Percentiles rank a stretch among this genome's conserved stretches.
phyloP scores from a whole-genome alignment of 2,113 vertebrate species.

The Larimichthys polyactis region DNA sequence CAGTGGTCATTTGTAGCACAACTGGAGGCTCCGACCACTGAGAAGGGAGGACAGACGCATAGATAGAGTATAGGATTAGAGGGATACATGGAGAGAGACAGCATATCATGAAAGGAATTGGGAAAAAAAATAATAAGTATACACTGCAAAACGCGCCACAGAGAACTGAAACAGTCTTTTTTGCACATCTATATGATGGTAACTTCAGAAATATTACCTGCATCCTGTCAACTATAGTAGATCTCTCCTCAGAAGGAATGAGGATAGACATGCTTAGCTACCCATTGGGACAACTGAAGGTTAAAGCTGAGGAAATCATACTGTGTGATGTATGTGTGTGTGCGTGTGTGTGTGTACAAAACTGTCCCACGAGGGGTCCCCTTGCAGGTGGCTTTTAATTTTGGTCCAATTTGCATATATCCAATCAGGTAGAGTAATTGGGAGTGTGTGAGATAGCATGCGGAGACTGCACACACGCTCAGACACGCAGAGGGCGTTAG shows the following conservation, averaged over 20 bases:
- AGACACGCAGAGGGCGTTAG: slow-evolving; percentile 60
- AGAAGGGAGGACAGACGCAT: slow-evolving; percentile 57
- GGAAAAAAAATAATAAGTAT: not conserved
- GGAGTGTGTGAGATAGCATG: slow-evolving; percentile 71
- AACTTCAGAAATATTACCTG: not conserved
- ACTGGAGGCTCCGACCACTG: slow-evolving; percentile 62
- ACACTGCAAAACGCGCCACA: slow-evolving; percentile 6
- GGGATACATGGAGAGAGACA: slow-evolving; percentile 23
- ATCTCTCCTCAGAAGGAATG: slow-evolving; percentile 18
- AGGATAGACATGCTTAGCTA: slow-evolving; percentile 24
- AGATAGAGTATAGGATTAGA: slow-evolving; percentile 64
- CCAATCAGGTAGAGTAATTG: slow-evolving; percentile 87
- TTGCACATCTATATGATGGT: not conserved
- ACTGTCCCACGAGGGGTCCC: slow-evolving; percentile 75
- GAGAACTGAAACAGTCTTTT: slow-evolving; percentile 30
- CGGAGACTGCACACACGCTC: slow-evolving; percentile 46
- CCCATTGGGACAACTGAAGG: slow-evolving; percentile 63
- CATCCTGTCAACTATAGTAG: not conserved
- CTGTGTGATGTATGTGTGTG: slow-evolving; percentile 21
- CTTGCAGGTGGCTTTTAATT: slow-evolving; percentile 86
- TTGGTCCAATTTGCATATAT: slow-evolving; percentile 86
- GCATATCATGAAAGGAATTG: slow-evolving; percentile 44
- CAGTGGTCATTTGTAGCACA: slow-evolving; percentile 63
- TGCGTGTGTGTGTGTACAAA: slow-evolving; percentile 52
- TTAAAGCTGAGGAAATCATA: slow-evolving; percentile 60